Evolutionary conservation across 2,797 vertebrate genomes (phyloP), one percentile per base, ranked within the genome.

Genomic region (Eutrigla gurnardus): DNA sequence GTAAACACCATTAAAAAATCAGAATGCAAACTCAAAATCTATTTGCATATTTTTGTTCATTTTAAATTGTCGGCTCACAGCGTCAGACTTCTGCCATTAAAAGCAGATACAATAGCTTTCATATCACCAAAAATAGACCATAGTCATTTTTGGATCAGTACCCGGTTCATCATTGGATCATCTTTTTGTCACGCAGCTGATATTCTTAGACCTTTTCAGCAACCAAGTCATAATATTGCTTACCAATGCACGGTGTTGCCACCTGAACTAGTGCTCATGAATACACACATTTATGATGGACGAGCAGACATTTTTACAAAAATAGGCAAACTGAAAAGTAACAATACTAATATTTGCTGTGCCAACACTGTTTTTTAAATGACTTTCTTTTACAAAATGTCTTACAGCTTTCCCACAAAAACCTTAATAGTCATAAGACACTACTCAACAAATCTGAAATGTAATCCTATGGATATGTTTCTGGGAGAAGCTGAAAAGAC

Each of bases 231-330:
- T 68, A 70, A 78, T 91, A 91, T 88, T 89, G 91, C 89, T 91
- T 86, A 81, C 63, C 43, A 81, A 54, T 73, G 66, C 64, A 63
- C 74, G 67, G 49, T 77, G 61, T 75, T 63, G 58, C 37, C 65
- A 46, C 55, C 55, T 70, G 54, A 58, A 79, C 68, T 77, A 17
- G 17, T 77, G 52, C 77, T 68, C 18, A 59, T 43, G 12, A 72
- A 64, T 72, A 75, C 65, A 85, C 67, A 73, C n/a, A 65, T 42
- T 66, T 50, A 54, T 96, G 93, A 93, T 90, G 86, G 92, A 94
- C 88, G 77, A 91, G 92, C 93, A 94, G 93, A 93, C 92, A 91
- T 93, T 94, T 88, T 93, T 94, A 92, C 91, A 95, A 78, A 78
- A 84, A 59, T 10, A 62, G 15, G 40, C 39, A 58, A 80, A 76